Evolutionary conservation across 2,113 vertebrate genomes (phyloP), one percentile per base, ranked within the genome.

Genomic region (Vulpes vulpes): DNA sequence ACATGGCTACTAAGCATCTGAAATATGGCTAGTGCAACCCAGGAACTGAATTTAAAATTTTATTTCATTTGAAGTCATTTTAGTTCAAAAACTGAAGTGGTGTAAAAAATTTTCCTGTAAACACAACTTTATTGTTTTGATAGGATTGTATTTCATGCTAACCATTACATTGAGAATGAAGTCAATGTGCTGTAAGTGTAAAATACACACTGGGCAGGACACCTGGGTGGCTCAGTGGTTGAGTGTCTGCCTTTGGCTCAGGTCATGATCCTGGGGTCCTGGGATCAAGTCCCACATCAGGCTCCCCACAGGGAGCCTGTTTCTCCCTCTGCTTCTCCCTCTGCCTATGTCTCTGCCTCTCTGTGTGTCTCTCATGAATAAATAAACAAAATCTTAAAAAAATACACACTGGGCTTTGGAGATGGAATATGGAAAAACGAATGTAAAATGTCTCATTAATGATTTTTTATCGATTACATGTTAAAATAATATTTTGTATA

Each of bases 401-500:
- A 78, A 92, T 78, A n/a, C 59, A 53, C 19, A 59, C n/a, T 9
- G 55, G 59, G 55, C 60, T 83, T 87, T 67, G 38, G 83, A 91
- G 80, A 76, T 3, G 23, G 17, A 55, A 30, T 20, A 57, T 11
- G n/a, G 57, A 35, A 55, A 35, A 93, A 76, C 43, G 2, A 86
- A 59, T 15, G 15, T 79, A 85, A 79, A 79, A 19, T 32, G 64
- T 14, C 32, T 60, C 14, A 49, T 51, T 69, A 57, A 30, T 53
- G 23, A 64, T 30, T 67, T 88, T 89, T 62, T 64, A 71, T 15
- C 62, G 1, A 60, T 67, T 60, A 43, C 17, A 71, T 51, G 6
- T 78, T 89, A 49, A 94, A 83, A 80, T 83, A 92, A 71, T 35
- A 78, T 51, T 90, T 84, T 67, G 5, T 82, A 71, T 65, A 84